Conservation (phyloP, 2,113 vertebrate genomes). For the Sebastes schlegelii region DNA sequence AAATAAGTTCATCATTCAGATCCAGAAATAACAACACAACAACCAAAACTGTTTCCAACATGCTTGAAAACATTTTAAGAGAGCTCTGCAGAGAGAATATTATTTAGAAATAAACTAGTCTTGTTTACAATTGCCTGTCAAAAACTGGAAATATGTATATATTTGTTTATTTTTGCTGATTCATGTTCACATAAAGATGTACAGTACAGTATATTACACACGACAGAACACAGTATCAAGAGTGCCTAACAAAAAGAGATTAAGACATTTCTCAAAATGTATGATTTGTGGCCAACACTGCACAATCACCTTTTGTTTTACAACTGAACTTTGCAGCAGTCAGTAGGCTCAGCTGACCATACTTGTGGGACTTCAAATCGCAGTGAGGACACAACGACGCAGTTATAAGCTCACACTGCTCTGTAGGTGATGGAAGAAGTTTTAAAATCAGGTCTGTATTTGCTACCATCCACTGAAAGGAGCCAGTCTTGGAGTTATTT, state of each 20-base stretch:
- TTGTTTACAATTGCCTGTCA: slow-evolving; percentile 29
- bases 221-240: background rate
- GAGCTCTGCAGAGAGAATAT: background rate
- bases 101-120: slow-evolving; percentile 4
- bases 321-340: background rate
- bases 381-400: background rate
- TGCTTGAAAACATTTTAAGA: background rate
- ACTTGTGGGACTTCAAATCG: background rate
- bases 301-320: background rate
- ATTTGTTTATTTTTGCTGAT: slow-evolving; percentile 9
- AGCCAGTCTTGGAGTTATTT: background rate
- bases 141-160: slow-evolving; percentile 29
- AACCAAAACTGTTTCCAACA: background rate
- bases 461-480: background rate
- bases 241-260: background rate
- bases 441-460: slow-evolving; percentile 5
- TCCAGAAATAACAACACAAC: background rate
- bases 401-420: background rate
- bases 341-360: background rate
- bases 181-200: background rate
- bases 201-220: background rate
- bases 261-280: background rate
- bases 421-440: background rate
- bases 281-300: background rate
- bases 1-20: background rate